Conservation (phyloP, 2,113 vertebrate genomes). For the Megatriorchis doriae region DNA sequence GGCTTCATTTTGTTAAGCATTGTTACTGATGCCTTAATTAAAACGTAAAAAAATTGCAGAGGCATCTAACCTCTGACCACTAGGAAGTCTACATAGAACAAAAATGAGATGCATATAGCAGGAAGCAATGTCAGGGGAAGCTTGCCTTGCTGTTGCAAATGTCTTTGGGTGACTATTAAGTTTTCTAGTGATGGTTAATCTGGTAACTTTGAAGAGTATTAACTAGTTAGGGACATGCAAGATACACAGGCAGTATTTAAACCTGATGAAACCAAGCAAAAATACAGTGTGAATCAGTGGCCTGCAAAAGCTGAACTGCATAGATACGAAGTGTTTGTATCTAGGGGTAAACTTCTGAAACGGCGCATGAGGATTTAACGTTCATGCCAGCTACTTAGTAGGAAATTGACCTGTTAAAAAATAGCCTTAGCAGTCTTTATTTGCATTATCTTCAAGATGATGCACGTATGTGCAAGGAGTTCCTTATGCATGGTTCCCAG, state of each 20-base stretch:
- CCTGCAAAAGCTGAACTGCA: neutral
- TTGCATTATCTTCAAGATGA: neutral
- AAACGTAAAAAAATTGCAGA: neutral
- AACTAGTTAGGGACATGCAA: neutral
- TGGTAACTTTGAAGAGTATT: neutral
- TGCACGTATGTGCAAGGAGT: neutral
- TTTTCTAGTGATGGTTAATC: neutral
- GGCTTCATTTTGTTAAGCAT: neutral
- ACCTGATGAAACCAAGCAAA: neutral
- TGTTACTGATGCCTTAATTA: neutral
- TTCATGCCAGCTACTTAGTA: neutral
- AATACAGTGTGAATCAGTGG: neutral
- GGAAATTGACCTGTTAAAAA: neutral
- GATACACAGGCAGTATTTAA: neutral
- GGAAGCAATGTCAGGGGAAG: neutral
- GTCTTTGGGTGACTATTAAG: neutral
- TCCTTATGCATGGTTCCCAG: neutral
- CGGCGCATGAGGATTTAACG: neutral
- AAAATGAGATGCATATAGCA: neutral
- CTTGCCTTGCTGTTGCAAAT: neutral
- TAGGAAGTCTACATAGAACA: neutral
- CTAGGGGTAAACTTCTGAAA: neutral
- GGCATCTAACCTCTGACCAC: neutral
- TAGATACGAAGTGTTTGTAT: neutral
- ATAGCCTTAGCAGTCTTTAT: too few species aligned